Percentiles rank a stretch among this genome's conserved stretches.
These are phyloP conservation scores for Hydrocynus forskahlii DNA, from an alignment of 2,797 vertebrate genomes.

Conservation along the genomic window DNA sequence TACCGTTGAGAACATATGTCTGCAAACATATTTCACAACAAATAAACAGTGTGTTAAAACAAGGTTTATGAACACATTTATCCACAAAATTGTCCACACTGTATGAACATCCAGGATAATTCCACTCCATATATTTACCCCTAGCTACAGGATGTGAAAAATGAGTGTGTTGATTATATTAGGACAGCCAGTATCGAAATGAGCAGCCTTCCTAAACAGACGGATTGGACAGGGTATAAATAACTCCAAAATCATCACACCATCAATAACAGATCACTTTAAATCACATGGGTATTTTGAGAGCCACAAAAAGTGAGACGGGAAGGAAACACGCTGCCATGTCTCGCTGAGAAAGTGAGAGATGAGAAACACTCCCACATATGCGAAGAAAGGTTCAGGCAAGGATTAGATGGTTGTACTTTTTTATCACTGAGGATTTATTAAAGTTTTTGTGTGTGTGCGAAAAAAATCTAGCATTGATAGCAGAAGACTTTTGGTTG, in stretches of 20 bases:
- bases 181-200: neutral
- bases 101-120: neutral
- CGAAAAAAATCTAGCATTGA: neutral
- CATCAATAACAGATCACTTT: slow-evolving; percentile 46
- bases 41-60: neutral
- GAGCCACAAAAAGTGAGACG: slow-evolving; percentile 18
- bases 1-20: slow-evolving; percentile 7
- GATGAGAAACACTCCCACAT: slow-evolving; percentile 44
- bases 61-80: neutral
- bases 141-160: slow-evolving; percentile 1
- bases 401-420: slow-evolving; percentile 32
- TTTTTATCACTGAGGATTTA: slow-evolving; percentile 29
- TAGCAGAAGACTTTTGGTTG: neutral
- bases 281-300: slow-evolving; percentile 44
- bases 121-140: slow-evolving; percentile 1
- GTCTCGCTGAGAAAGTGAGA: slow-evolving; percentile 28
- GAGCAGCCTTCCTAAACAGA: slow-evolving; percentile 11
- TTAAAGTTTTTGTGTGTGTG: neutral
- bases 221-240: slow-evolving; percentile 21
- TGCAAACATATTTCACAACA: slow-evolving; percentile 7
- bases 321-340: slow-evolving; percentile 34
- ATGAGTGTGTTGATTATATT: neutral
- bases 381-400: slow-evolving; percentile 42
- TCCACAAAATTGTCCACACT: neutral
- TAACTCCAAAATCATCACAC: slow-evolving; percentile 48